A percentile compares a stretch with the other conserved stretches of the same genome.
Evolutionary conservation across 2,888 invertebrate species (phyloP).

Genomic region (Noctua pronuba): DNA sequence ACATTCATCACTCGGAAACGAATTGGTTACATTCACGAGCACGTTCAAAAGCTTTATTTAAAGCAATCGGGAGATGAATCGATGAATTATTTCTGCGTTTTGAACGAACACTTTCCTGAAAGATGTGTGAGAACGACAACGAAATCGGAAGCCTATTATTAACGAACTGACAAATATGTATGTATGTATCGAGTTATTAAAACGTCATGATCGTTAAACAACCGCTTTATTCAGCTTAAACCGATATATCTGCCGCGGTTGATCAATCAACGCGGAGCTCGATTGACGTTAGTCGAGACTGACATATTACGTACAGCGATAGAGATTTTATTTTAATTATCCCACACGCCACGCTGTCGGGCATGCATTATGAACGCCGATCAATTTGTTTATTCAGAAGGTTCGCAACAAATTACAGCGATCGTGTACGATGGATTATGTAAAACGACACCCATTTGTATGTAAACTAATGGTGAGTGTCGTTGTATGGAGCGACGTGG

Average conservation of each 20-base stretch:
- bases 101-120: constrained; percentile 17
- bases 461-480: constrained; percentile 89
- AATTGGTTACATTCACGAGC: constrained; percentile 48
- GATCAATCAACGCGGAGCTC: constrained; percentile 63
- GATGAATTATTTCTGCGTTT: constrained; percentile 17
- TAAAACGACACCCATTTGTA: constrained; percentile 90
- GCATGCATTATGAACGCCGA: constrained; percentile 83
- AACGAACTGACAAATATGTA: constrained; percentile 33
- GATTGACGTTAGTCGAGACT: constrained; percentile 63
- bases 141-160: constrained; percentile 40
- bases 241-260: constrained; percentile 64
- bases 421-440: constrained; percentile 88
- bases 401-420: constrained; percentile 88
- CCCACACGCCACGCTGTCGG: constrained; percentile 76
- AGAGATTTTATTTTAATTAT: constrained; percentile 71
- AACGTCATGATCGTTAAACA: constrained; percentile 52
- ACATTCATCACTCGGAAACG: constrained; percentile 66
- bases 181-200: constrained; percentile 57
- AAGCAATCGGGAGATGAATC: constrained; percentile 43
- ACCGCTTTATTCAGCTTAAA: constrained; percentile 55
- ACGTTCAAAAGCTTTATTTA: constrained; percentile 43
- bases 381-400: constrained; percentile 88
- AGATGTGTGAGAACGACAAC: constrained; percentile 1
- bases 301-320: constrained; percentile 63
- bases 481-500: constrained; percentile 75